These are phyloP conservation scores for Tromatobia lineatoria DNA, from an alignment of 2,888 invertebrate genomes.

Conservation along the genomic window DNA sequence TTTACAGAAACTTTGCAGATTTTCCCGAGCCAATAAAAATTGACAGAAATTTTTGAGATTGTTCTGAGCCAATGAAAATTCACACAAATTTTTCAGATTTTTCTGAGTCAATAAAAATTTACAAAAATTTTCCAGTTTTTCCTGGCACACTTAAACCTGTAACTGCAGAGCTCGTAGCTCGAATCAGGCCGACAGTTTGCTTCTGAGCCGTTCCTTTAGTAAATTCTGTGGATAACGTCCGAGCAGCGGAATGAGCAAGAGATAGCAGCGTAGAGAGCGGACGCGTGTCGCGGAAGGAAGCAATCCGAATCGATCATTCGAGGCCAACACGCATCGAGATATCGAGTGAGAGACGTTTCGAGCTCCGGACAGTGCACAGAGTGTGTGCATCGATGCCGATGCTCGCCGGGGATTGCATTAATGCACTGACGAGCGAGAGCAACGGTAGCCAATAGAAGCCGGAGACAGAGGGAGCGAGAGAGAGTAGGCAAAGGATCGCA, in stretches of 20 bases:
- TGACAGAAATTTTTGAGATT: no score
- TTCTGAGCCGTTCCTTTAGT: background rate
- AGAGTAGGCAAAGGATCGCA: background rate
- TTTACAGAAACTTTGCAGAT: no score
- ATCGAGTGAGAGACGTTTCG: slow-evolving; percentile 21
- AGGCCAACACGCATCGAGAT: slow-evolving; percentile 55
- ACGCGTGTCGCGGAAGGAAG: slow-evolving; percentile 61
- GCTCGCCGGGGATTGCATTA: slow-evolving; percentile 63
- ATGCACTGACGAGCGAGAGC: slow-evolving; percentile 52
- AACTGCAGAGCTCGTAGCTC: background rate
- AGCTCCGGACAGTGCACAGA: slow-evolving; percentile 45
- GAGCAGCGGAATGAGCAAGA: background rate
- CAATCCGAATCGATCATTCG: slow-evolving; percentile 69
- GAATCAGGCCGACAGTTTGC: background rate
- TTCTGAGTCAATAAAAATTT: no score
- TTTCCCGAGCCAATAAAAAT: no score
- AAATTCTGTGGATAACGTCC: slow-evolving; percentile 2
- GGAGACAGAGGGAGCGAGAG: slow-evolving; percentile 36
- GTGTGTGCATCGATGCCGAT: slow-evolving; percentile 52
- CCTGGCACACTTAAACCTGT: no score
- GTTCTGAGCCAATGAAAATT: no score
- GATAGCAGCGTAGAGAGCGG: slow-evolving; percentile 28
- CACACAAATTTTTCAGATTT: no score
- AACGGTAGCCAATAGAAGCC: slow-evolving; percentile 10
- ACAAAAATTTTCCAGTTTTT: no score